Conservation (phyloP, 2,797 vertebrate genomes). For the Phataginus tricuspis region DNA sequence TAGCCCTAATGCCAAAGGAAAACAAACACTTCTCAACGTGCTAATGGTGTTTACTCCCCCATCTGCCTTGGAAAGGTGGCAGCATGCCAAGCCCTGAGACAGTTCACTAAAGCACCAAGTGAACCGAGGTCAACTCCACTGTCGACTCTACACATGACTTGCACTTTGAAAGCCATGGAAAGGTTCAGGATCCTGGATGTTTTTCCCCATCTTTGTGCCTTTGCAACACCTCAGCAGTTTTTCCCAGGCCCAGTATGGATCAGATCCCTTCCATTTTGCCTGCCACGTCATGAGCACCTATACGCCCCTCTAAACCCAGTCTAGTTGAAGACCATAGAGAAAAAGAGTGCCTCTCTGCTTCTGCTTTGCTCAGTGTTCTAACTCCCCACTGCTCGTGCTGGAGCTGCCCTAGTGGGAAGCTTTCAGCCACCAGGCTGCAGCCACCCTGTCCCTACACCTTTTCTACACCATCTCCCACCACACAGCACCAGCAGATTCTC, state of each 20-base stretch:
- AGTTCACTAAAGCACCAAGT: slow-evolving; percentile 69
- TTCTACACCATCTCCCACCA: background rate
- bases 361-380: slow-evolving; percentile 56
- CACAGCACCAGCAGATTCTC: background rate
- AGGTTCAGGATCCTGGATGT: background rate
- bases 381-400: slow-evolving; percentile 43
- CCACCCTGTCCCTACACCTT: background rate
- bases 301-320: background rate
- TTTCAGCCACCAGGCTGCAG: background rate
- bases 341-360: slow-evolving; percentile 57
- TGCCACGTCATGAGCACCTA: background rate
- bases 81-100: slow-evolving; percentile 71
- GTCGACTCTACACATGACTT: background rate
- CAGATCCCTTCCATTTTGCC: background rate
- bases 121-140: slow-evolving; percentile 77
- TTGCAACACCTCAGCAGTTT: background rate
- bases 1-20: slow-evolving; percentile 80
- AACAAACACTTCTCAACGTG: slow-evolving; percentile 78
- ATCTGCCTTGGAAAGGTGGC: slow-evolving; percentile 77
- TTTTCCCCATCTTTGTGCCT: background rate
- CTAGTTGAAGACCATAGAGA: slow-evolving; percentile 31
- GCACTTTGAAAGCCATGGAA: background rate
- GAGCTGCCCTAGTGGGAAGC: slow-evolving; percentile 5
- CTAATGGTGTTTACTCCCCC: slow-evolving; percentile 77
- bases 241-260: background rate